A percentile compares a stretch with the other conserved stretches of the same genome.
Evolutionary conservation across 1,140 invertebrate genomes (phyloP).

Genomic region (Portunus trituberculatus): DNA sequence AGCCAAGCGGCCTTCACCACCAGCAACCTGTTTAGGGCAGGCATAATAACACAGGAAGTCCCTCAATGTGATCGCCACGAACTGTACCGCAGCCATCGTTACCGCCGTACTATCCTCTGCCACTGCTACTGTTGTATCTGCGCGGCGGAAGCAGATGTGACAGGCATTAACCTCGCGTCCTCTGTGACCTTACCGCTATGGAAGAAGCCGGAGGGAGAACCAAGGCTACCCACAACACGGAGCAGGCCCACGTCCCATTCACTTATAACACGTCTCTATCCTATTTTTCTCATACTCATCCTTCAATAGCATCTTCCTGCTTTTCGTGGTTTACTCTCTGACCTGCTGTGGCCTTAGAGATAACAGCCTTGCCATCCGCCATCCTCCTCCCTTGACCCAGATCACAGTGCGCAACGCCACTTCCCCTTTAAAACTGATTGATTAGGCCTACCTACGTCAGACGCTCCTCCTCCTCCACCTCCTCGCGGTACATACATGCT

Average conservation of each 20-base stretch:
- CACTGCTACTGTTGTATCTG: too few species aligned
- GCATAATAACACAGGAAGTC: not conserved
- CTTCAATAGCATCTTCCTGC: too few species aligned
- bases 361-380: not conserved
- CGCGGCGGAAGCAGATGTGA: not conserved
- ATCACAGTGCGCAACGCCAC: slow-evolving; percentile 39
- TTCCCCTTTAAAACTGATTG: slow-evolving; percentile 74
- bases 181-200: not conserved
- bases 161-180: not conserved
- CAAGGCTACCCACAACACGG: too few species aligned
- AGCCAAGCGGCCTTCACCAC: not conserved
- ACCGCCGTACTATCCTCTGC: not conserved
- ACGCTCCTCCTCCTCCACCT: slow-evolving; percentile 10
- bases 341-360: not conserved
- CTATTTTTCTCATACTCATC: not conserved
- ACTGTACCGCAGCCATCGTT: not conserved
- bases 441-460: slow-evolving; percentile 73
- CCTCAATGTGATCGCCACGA: too few species aligned
- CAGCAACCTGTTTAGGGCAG: not conserved
- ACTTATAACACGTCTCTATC: too few species aligned
- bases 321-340: not conserved
- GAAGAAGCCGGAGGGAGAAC: not conserved
- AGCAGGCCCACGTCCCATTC: too few species aligned
- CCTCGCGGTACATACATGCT: not conserved
- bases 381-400: slow-evolving; percentile 63